These are phyloP conservation scores for Acinonyx jubatus DNA, from an alignment of 2,113 vertebrate species.

Conservation along the genomic window DNA sequence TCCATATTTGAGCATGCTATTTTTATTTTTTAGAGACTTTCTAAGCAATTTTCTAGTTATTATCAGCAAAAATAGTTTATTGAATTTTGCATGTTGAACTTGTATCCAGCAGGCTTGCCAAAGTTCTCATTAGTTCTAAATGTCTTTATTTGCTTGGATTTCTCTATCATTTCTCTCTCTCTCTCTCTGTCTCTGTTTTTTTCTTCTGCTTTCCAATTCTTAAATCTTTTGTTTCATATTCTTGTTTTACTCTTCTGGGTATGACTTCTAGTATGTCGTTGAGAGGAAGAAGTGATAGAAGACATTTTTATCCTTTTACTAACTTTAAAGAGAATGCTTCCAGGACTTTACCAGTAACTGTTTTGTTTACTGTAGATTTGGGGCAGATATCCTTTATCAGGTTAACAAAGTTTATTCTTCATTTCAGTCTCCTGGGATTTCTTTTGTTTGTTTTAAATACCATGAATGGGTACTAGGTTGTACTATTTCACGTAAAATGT, in stretches of 20 bases:
- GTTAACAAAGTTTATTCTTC: not conserved
- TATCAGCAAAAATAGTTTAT: not conserved
- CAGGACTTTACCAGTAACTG: not conserved
- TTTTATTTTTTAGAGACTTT: not conserved
- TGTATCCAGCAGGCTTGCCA: conserved; percentile 1
- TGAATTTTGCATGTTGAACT: not conserved
- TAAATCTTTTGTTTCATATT: not conserved
- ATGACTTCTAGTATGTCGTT: not conserved
- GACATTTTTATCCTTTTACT: not conserved
- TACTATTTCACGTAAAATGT: not conserved
- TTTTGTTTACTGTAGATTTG: conserved; percentile 32
- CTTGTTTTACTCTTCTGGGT: not conserved
- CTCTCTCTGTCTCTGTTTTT: too few species aligned
- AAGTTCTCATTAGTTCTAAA: not conserved
- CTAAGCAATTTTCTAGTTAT: not conserved
- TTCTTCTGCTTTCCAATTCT: not conserved
- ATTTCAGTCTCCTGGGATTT: conserved; percentile 17
- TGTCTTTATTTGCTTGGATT: conserved; percentile 14
- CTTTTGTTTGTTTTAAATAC: conserved; percentile 12
- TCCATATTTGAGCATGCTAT: not conserved
- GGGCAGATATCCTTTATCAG: not conserved
- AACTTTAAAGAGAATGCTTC: conserved; percentile 22
- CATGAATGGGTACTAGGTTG: not conserved
- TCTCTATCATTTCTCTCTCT: not conserved
- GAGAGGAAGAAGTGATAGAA: not conserved